A percentile compares a stretch with the other conserved stretches of the same genome.
phyloP scores from a whole-genome alignment of 2,888 invertebrate species.

The Drosophila koepferae region DNA sequence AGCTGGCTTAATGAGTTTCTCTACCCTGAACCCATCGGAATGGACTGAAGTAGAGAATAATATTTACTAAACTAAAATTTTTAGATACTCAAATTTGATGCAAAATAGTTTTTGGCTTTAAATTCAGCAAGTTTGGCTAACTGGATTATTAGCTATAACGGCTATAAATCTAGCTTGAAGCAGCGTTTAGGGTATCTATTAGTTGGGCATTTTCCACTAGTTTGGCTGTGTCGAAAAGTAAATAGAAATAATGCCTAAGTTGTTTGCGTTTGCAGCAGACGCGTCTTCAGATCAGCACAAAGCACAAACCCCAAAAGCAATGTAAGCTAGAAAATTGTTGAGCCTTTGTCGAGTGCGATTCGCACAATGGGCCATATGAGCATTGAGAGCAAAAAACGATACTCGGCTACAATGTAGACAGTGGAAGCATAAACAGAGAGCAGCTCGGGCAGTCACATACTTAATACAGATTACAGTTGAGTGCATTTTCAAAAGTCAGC shows the following conservation, averaged over 20 bases:
- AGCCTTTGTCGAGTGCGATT: slow-evolving; percentile 15
- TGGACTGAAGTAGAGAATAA: not conserved
- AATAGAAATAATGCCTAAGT: slow-evolving; percentile 54
- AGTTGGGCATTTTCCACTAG: not conserved
- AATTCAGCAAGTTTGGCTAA: not conserved
- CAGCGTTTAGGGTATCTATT: not conserved
- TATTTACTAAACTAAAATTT: too few relatives aligned
- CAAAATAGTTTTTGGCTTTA: not conserved
- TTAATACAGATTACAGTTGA: slow-evolving; percentile 76
- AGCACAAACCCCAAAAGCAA: slow-evolving; percentile 19
- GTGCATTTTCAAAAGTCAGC: slow-evolving; percentile 77
- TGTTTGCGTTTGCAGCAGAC: slow-evolving; percentile 46
- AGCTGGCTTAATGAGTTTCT: slow-evolving; percentile 75
- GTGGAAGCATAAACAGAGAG: not conserved
- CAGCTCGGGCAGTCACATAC: slow-evolving; percentile 47
- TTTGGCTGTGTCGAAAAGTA: slow-evolving; percentile 37
- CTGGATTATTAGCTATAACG: not conserved
- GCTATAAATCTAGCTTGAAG: not conserved
- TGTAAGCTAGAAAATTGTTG: slow-evolving; percentile 47
- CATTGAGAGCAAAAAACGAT: slow-evolving; percentile 15
- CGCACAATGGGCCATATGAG: slow-evolving; percentile 27
- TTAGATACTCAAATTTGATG: not conserved
- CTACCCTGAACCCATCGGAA: not conserved
- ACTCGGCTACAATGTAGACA: slow-evolving; percentile 4
- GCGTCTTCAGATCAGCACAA: slow-evolving; percentile 22